Evolutionary conservation across 1,140 invertebrate species (phyloP).

Genomic region (Lepidostoma basale): DNA sequence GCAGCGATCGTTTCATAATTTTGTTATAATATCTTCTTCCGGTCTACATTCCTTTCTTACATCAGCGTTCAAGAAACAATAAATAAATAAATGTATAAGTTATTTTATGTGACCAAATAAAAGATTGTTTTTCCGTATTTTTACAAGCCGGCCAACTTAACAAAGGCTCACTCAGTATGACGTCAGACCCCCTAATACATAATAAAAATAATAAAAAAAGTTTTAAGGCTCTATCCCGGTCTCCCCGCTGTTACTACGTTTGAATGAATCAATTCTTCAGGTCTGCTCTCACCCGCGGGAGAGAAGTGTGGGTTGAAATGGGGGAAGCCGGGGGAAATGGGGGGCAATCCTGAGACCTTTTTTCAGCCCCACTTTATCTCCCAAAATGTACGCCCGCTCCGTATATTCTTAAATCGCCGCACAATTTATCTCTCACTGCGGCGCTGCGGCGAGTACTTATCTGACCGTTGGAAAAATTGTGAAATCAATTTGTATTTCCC

Average conservation of each 20-base stretch:
- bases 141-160: no score
- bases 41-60: no score
- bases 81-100: no score
- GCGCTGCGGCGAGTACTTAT: conserved; percentile 5
- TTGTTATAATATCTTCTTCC: no score
- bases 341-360: conserved; percentile 15
- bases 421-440: conserved; percentile 16
- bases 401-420: conserved; percentile 24
- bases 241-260: conserved; percentile 29
- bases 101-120: no score
- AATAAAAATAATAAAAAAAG: no score
- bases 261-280: conserved; percentile 45
- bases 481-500: conserved; percentile 1
- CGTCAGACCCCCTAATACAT: no score
- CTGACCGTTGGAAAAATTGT: conserved; percentile 10
- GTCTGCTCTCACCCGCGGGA: conserved; percentile 36
- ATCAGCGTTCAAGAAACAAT: no score
- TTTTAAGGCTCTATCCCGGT: conserved; percentile 28
- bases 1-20: no score
- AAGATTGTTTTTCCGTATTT: no score
- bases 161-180: no score
- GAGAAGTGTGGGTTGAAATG: conserved; percentile 7
- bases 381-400: conserved; percentile 12
- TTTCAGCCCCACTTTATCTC: conserved; percentile 12
- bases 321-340: neutral